Percentiles rank a stretch among this genome's conserved stretches.
These are phyloP conservation scores for Indicator maculatus DNA, from an alignment of 2,113 vertebrate genomes.

Conservation along the genomic window DNA sequence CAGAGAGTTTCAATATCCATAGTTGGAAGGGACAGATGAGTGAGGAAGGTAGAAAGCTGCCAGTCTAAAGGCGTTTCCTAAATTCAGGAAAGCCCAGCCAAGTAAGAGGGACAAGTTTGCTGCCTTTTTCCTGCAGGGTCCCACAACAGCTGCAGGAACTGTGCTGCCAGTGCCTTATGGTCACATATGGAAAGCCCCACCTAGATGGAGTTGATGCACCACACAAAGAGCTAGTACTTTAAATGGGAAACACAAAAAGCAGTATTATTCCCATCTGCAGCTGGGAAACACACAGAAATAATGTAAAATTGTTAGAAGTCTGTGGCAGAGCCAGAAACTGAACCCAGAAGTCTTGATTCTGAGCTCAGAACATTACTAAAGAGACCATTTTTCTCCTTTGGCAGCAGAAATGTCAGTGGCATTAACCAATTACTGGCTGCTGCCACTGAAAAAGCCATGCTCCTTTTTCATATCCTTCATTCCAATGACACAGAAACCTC, in stretches of 20 bases:
- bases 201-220: background rate
- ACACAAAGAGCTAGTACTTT: background rate
- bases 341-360: background rate
- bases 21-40: background rate
- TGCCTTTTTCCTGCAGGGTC: background rate
- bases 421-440: background rate
- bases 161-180: background rate
- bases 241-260: background rate
- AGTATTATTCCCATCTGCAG: background rate
- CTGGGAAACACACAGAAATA: background rate
- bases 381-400: background rate
- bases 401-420: background rate
- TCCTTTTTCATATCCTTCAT: background rate
- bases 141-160: background rate
- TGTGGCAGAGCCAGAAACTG: conserved; percentile 5
- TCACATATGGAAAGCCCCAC: background rate
- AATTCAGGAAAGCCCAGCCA: background rate
- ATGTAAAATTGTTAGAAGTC: conserved; percentile 7
- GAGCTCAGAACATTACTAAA: background rate
- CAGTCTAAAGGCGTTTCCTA: background rate
- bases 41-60: background rate
- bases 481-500: conserved; percentile 18
- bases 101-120: background rate
- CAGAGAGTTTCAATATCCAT: background rate
- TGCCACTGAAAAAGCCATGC: background rate